Conservation (phyloP, 2,113 vertebrate species). For the Lycocorax pyrrhopterus region DNA sequence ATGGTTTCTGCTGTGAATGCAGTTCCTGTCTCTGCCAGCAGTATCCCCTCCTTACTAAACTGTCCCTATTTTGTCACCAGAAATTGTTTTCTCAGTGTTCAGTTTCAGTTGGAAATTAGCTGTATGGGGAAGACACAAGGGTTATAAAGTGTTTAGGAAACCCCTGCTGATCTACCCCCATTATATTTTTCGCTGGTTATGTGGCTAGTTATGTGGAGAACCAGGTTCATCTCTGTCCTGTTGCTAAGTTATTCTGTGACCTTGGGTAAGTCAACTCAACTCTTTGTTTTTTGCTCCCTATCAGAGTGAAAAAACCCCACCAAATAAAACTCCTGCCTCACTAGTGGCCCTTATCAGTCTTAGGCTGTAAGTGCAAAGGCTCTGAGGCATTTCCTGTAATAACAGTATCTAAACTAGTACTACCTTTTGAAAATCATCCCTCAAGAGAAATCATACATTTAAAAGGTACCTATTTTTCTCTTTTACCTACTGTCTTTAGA, state of each 20-base stretch:
- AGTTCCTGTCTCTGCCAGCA: not conserved
- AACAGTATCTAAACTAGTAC: not conserved
- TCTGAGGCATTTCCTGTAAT: not conserved
- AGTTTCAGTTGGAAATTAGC: not conserved
- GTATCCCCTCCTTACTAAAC: not conserved
- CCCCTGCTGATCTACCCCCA: not conserved
- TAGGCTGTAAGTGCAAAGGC: not conserved
- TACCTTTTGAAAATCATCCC: not conserved
- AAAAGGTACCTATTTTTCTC: not conserved
- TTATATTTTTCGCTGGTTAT: not conserved
- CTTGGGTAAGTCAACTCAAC: not conserved
- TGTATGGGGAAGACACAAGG: not conserved
- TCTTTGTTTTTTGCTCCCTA: not conserved
- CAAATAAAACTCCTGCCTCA: not conserved
- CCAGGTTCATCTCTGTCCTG: not conserved
- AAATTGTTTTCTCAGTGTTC: not conserved
- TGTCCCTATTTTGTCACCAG: not conserved
- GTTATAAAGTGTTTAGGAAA: not conserved
- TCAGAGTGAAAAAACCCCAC: accelerated
- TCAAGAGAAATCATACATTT: not conserved
- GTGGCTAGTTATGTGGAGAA: not conserved
- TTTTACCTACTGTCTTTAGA: not conserved
- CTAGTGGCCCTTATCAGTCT: not conserved
- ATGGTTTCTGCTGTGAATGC: not conserved
- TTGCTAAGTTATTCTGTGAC: not conserved